phyloP scores from a whole-genome alignment of 2,888 invertebrate genomes.

The Eupithecia pulchellata region DNA sequence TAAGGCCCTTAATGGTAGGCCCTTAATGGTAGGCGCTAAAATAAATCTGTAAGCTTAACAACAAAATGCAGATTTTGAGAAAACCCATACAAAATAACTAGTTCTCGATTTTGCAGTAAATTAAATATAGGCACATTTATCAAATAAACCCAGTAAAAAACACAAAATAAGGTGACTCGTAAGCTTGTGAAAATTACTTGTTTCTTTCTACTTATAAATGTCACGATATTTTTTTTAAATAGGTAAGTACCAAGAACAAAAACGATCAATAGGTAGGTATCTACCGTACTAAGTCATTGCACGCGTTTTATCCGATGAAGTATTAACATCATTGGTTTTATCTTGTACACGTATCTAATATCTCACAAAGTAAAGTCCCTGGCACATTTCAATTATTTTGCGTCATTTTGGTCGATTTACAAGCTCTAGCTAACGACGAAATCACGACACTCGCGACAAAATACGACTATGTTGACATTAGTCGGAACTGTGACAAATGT shows the following conservation, averaged over 20 bases:
- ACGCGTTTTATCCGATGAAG: not conserved
- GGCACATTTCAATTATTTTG: constrained; percentile 35
- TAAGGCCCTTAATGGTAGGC: no score
- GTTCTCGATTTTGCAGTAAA: no score
- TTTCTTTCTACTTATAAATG: not conserved
- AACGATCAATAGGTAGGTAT: not conserved
- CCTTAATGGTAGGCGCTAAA: no score
- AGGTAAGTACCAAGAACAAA: not conserved
- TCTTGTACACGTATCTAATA: not conserved
- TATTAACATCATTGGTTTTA: no score
- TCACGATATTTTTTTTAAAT: not conserved
- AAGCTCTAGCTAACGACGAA: constrained; percentile 41
- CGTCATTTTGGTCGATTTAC: constrained; percentile 36
- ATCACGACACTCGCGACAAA: constrained; percentile 50
- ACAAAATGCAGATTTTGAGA: no score
- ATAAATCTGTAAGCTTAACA: no score
- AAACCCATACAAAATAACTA: no score
- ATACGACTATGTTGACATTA: constrained; percentile 31
- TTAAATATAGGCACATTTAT: no score
- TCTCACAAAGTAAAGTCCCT: constrained; percentile 18
- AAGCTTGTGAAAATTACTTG: not conserved
- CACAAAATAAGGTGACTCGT: no score
- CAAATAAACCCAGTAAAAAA: no score
- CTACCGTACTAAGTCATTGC: not conserved
- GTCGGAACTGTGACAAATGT: constrained; percentile 24